phyloP scores from a whole-genome alignment of 2,113 vertebrate genomes.

The Neofelis nebulosa region DNA sequence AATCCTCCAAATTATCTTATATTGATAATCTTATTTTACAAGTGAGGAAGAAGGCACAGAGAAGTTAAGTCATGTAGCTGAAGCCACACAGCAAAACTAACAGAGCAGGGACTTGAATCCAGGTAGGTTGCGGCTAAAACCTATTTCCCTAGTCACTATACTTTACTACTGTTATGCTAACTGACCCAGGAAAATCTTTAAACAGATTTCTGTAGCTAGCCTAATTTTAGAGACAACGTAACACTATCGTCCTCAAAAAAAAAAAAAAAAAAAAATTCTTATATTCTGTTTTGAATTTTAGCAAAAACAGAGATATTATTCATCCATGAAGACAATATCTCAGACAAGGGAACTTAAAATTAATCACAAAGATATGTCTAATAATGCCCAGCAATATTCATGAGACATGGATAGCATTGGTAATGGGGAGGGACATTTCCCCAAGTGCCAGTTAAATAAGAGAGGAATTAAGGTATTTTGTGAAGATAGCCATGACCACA shows the following conservation, averaged over 20 bases:
- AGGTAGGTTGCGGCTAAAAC: background rate
- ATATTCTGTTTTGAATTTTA: background rate
- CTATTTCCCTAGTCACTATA: background rate
- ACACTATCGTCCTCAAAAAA: background rate
- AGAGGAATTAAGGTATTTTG: background rate
- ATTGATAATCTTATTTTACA: background rate
- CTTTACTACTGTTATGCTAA: background rate
- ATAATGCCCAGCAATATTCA: background rate
- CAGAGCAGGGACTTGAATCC: background rate
- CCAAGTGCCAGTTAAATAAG: background rate
- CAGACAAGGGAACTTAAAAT: background rate
- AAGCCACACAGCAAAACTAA: conserved; percentile 16
- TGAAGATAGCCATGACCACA: background rate
- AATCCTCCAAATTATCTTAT: background rate
- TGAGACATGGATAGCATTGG: background rate
- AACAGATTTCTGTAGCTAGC: background rate
- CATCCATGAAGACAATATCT: background rate
- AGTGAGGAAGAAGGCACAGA: background rate
- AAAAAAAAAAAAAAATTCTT: background rate
- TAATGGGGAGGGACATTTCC: background rate
- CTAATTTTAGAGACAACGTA: background rate
- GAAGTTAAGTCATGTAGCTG: background rate
- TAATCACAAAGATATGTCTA: background rate
- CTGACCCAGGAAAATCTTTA: background rate
- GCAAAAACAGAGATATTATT: background rate